Evolutionary conservation across 2,888 invertebrate genomes (phyloP), one percentile per base, ranked within the genome.

Genomic region (Ormyrus nitidulus): DNA sequence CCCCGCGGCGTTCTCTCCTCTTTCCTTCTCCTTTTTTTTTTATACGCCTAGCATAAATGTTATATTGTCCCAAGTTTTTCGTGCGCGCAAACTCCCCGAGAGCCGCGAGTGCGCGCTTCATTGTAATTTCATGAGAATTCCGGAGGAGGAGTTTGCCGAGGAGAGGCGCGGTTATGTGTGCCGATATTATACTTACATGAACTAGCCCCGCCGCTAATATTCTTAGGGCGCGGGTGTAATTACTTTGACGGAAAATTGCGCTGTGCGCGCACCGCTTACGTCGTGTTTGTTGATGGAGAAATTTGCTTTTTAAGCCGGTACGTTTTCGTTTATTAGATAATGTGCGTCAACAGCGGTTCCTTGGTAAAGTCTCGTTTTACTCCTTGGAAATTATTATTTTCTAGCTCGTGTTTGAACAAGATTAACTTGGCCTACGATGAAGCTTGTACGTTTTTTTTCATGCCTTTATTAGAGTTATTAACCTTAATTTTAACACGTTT

Each of bases 121-220:
- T 73, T 64, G 46, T 64, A 71, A 54, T 73, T 64, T 73, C 64
- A 73, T 64, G 54, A 73, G 19, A 19, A 51, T 54, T 53, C 51
- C 48, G 62, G 10, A 34, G 19, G 19, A 19, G 54, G 10, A 64
- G 48, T 54, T 54, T 19, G 51, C 19, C 46, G 13, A 44, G 56
- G 73, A 19, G 19, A n/a, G 54, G 13, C 10, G 6, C 19, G 19
- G 34, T 19, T 74, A 58, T 44, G 48, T 44, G 48, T 19, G 19
- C 19, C 19, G 19, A 19, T 19, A 19, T 19, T 64, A 65, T 65
- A 74, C 51, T 44, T 64, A 65, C 56, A 58, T 48, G 65, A 74
- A 59, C 59, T 34, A 54, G 11, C 34, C 11, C 13, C 56, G 58
- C 19, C 19, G 19, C 1, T 10, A 48, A 58, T 70, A 58, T 58